These are phyloP conservation scores for Polyommatus icarus DNA, from an alignment of 2,888 invertebrate genomes.

Conservation along the genomic window DNA sequence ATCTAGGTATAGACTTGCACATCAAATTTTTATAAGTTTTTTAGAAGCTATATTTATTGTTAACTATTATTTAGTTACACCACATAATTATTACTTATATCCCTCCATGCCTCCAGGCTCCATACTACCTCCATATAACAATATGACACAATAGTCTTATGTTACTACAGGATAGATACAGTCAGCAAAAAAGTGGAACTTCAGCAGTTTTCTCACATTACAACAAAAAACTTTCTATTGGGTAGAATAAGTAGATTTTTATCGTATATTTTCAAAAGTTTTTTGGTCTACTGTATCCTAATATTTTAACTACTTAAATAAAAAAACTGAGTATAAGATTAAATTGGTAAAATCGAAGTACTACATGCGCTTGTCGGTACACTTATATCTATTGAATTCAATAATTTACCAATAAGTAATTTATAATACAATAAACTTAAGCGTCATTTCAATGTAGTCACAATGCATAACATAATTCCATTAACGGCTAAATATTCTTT, in stretches of 20 bases:
- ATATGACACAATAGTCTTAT: not conserved
- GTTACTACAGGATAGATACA: not conserved
- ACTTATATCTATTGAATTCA: slow-evolving; percentile 15
- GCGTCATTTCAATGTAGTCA: slow-evolving; percentile 34
- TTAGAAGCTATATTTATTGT: not conserved
- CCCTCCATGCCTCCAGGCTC: too few relatives aligned
- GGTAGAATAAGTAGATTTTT: not conserved
- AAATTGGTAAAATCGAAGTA: not conserved
- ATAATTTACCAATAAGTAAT: slow-evolving; percentile 22
- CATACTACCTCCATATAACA: too few relatives aligned
- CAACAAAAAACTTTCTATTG: not conserved
- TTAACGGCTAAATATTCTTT: not conserved
- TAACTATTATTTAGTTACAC: not conserved
- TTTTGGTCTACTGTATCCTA: not conserved
- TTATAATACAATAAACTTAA: slow-evolving; percentile 19
- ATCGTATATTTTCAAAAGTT: not conserved
- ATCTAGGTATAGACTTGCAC: not conserved
- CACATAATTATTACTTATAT: too few relatives aligned
- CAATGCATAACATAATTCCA: slow-evolving; percentile 44
- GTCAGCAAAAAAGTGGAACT: not conserved
- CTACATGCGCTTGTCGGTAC: slow-evolving; percentile 1
- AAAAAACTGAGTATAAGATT: not conserved
- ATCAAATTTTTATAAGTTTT: not conserved
- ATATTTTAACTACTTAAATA: not conserved
- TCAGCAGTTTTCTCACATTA: not conserved